Conservation (phyloP, 2,888 invertebrate species). For the Polydrusus pterygomalis region DNA sequence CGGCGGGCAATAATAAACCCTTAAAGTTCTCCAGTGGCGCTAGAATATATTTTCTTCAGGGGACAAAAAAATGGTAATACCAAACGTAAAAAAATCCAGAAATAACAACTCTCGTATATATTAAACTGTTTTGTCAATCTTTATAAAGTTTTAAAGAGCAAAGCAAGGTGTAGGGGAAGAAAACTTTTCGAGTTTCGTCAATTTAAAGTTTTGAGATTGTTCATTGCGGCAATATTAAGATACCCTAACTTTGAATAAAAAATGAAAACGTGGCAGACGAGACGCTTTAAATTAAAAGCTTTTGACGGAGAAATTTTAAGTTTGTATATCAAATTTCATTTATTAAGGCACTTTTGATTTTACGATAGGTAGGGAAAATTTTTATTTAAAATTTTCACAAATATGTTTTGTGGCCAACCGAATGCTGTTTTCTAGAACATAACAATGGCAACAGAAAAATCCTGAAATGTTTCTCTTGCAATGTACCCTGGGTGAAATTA, state of each 20-base stretch:
- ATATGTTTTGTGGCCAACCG: too few species aligned
- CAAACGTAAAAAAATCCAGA: too few species aligned
- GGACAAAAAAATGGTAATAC: too few species aligned
- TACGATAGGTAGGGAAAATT: neutral
- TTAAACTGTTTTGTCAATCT: slow-evolving; percentile 14
- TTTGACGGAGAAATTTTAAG: neutral
- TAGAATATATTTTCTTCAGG: too few species aligned
- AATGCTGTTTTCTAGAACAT: too few species aligned
- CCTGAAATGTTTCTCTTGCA: too few species aligned
- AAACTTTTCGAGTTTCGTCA: slow-evolving; percentile 31
- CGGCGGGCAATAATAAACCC: too few species aligned
- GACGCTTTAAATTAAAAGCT: slow-evolving; percentile 1
- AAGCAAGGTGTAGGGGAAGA: slow-evolving; percentile 11
- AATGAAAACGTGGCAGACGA: neutral
- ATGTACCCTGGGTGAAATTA: too few species aligned
- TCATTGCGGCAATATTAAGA: slow-evolving; percentile 21
- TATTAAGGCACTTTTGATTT: neutral
- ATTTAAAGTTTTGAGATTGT: slow-evolving; percentile 30
- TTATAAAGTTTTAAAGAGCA: slow-evolving; percentile 4
- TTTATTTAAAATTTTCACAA: too few species aligned
- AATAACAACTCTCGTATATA: slow-evolving; percentile 1
- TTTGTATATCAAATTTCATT: neutral
- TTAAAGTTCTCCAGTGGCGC: too few species aligned
- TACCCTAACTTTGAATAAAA: slow-evolving; percentile 16
- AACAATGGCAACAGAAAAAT: too few species aligned